These are phyloP conservation scores for Sebastes schlegelii DNA, from an alignment of 2,113 vertebrate species.

Conservation along the genomic window DNA sequence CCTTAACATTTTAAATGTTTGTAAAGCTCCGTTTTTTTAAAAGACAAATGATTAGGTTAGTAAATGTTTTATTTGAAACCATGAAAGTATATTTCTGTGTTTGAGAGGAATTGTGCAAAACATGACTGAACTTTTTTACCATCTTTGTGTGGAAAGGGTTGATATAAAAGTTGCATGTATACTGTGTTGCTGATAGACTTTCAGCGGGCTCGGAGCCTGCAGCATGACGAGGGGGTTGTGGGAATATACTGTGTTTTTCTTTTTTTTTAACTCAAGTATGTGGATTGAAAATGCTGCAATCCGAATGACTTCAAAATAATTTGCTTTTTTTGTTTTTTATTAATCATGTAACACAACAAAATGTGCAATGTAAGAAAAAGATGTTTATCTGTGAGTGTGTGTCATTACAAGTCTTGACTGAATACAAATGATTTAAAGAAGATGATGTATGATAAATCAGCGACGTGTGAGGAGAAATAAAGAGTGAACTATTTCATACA, in stretches of 20 bases:
- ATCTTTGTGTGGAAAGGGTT: neutral
- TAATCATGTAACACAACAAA: slow-evolving; percentile 20
- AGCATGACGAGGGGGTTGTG: slow-evolving; percentile 20
- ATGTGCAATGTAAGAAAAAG: slow-evolving; percentile 58
- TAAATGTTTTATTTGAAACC: slow-evolving; percentile 25
- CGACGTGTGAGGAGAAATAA: slow-evolving; percentile 58
- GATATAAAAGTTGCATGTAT: slow-evolving; percentile 5
- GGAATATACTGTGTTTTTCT: neutral
- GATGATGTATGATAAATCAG: slow-evolving; percentile 44
- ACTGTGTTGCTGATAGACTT: slow-evolving; percentile 31
- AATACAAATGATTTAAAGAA: slow-evolving; percentile 11
- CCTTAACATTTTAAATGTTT: slow-evolving; percentile 66
- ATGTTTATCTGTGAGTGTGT: slow-evolving; percentile 49
- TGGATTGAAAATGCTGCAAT: neutral
- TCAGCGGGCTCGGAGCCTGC: slow-evolving; percentile 11
- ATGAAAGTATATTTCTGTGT: slow-evolving; percentile 5
- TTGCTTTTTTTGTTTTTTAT: slow-evolving; percentile 15
- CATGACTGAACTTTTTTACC: neutral
- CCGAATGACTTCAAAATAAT: neutral
- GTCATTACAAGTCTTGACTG: slow-evolving; percentile 22
- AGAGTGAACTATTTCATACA: slow-evolving; percentile 48
- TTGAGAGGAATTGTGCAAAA: slow-evolving; percentile 14
- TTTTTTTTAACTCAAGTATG: neutral
- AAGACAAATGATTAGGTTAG: neutral
- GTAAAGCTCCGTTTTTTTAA: slow-evolving; percentile 9